Conservation (phyloP, 2,797 vertebrate genomes). For the Rhinatrema bivittatum region DNA sequence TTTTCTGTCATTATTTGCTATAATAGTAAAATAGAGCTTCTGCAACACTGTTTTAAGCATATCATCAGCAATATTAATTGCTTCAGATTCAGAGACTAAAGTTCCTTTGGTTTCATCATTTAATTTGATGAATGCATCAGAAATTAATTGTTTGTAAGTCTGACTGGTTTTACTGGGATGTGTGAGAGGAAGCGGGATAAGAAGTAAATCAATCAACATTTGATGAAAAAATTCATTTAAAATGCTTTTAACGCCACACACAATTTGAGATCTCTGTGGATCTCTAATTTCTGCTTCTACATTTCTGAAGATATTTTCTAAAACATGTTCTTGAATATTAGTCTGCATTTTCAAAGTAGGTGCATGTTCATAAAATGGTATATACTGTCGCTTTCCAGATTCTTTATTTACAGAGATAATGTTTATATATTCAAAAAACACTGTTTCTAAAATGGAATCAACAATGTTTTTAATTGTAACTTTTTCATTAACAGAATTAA, state of each 20-base stretch:
- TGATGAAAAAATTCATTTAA: constrained; percentile 33
- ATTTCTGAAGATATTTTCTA: constrained; percentile 23
- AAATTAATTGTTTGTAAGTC: neutral
- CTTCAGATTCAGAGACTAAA: constrained; percentile 30
- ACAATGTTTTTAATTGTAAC: constrained; percentile 13
- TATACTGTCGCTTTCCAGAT: constrained; percentile 10
- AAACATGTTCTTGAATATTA: constrained; percentile 3
- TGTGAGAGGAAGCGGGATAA: neutral
- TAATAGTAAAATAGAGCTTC: constrained; percentile 25
- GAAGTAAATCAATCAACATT: constrained; percentile 18
- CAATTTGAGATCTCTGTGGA: constrained; percentile 22
- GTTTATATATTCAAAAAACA: constrained; percentile 7
- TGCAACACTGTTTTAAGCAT: constrained; percentile 30
- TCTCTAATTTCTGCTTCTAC: constrained; percentile 32
- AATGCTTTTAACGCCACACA: constrained; percentile 30
- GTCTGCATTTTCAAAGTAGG: constrained; percentile 13
- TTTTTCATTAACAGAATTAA: constrained; percentile 3
- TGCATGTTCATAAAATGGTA: constrained; percentile 21
- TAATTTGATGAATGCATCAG: constrained; percentile 1
- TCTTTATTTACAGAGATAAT: neutral
- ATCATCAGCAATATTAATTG: constrained; percentile 16
- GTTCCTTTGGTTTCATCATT: neutral
- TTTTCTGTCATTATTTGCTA: neutral
- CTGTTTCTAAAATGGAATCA: constrained; percentile 19
- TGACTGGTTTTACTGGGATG: neutral